Base-by-base conservation (phyloP, 1,140 invertebrate species). In the Globodera ellingtonae region DNA sequence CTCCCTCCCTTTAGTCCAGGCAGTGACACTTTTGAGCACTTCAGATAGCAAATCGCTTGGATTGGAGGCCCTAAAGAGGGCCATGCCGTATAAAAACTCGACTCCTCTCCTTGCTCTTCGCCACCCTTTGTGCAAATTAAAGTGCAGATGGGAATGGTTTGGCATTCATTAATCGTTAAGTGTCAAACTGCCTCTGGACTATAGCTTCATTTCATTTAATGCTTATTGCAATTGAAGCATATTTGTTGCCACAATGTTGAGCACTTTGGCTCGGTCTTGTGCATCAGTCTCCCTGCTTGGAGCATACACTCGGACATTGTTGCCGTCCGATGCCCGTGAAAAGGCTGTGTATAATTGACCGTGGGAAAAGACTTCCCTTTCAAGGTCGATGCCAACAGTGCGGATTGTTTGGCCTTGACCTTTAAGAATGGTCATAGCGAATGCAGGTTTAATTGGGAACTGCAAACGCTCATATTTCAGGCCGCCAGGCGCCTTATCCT, bases 381-480 rank as follows among this genome's bases (percentile, higher is more conserved):
- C 47, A 13, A 79, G 69, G 44, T 35, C 69, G n/a, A 79, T 52
- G 35, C 77, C 77, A 0, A 79, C 65, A 44, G 15, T 6, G 15
- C 9, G 5, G 18, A 48, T 50, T 13, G 66, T 79, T 9, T 79
- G 77, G 6, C 77, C 77, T 75, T 79, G 77, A 6, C n/a, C 69
- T 18, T 79, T 79, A 13, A 35, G 50, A 21, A 79, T 79, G 10
- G 77, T 79, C 77, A 79, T 79, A 6, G 72, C 73, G n/a, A 44
- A 78, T n/a, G 77, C 77, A 35, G 75, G 67, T 18, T 56, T 46
- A 4, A 78, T 48, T 15, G 77, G 77, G 48, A 78, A 78, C 35
- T 78, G 77, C 52, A 48, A 21, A 15, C 77, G 35, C 46, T 59
- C 24, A 35, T 52, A 74, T 8, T 74, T 74, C 5, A 74, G 18